Evolutionary conservation across 1,140 invertebrate species (phyloP), one percentile per base, ranked within the genome.

Genomic region (Geopemphigus sp.): DNA sequence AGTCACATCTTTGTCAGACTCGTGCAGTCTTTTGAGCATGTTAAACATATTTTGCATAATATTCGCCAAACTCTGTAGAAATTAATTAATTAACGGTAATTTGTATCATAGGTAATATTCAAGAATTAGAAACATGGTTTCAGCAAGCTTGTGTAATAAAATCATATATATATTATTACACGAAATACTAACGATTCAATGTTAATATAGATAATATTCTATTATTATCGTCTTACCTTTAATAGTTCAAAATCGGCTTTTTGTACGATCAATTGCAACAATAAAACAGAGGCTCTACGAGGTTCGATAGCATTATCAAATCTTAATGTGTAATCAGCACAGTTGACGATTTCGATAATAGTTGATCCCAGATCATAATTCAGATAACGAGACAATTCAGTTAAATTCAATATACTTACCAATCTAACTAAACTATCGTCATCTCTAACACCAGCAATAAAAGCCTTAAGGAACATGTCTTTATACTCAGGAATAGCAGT

Each of bases 361-460:
- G 92, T 88, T 81, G 88, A 86, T 70, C 91, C 91, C 1, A 96
- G 84, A 83, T 90, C 90, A 83, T 91, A 95, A 68, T 90, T 89
- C 14, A 97, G 85, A 10, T 92, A 87, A 82, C 90, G 88, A 83
- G 92, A 93, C n/a, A 95, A 86, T 87, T 96, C 93, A 1, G 92
- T 94, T 17, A 97, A 86, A 86, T 94, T 95, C 0, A 93, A 94
- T 59, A 97, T 86, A 85, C 92, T 91, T 6, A 94, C 95, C 14
- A 93, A 89, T 84, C 93, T 88, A 19, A 96, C 88, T n/a, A 93
- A 84, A 29, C 89, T 86, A 84, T 95, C 93, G 1, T 88, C 82
- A 86, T 94, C 92, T 83, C 89, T 89, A 17, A 89, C 87, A 1
- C 89, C 91, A 82, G 85, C 86, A 10, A 96, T 84, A 84, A 94